Conservation (phyloP, 2,888 invertebrate species). For the Tinea semifulvella region DNA sequence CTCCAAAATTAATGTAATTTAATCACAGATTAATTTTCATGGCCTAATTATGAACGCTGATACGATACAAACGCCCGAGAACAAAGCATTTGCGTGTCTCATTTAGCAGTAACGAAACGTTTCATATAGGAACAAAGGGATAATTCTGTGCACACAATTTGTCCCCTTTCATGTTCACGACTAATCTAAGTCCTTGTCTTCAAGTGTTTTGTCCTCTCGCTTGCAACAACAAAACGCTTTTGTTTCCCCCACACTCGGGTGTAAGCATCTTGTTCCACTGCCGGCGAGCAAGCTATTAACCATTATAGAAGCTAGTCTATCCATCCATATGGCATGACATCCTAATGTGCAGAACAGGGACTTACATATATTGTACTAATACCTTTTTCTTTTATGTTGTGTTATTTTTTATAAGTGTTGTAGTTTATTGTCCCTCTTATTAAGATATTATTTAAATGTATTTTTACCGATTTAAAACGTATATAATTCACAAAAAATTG, state of each 20-base stretch:
- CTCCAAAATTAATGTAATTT: neutral
- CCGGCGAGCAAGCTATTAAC: too few relatives aligned
- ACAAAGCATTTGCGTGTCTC: constrained; percentile 22
- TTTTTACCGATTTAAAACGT: too few relatives aligned
- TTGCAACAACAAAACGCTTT: constrained; percentile 13
- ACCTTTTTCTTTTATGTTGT: too few relatives aligned
- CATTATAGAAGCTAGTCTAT: too few relatives aligned
- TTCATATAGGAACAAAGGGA: constrained; percentile 30
- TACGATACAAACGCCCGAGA: neutral
- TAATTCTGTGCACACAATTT: constrained; percentile 42
- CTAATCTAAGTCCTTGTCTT: constrained; percentile 33
- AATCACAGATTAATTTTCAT: constrained; percentile 6
- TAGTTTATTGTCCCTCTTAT: too few relatives aligned
- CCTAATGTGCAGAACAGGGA: too few relatives aligned
- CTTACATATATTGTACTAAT: too few relatives aligned
- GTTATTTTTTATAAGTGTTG: too few relatives aligned
- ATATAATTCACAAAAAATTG: too few relatives aligned
- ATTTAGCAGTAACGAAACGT: constrained; percentile 15
- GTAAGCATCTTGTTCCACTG: too few relatives aligned
- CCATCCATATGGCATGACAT: too few relatives aligned
- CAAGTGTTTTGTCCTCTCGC: constrained; percentile 24
- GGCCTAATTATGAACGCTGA: neutral
- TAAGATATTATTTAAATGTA: too few relatives aligned
- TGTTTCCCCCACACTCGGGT: constrained; percentile 3
- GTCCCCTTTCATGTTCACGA: constrained; percentile 31